Evolutionary conservation across 2,797 vertebrate species (phyloP).

Genomic region (Gephyroberyx darwinii): DNA sequence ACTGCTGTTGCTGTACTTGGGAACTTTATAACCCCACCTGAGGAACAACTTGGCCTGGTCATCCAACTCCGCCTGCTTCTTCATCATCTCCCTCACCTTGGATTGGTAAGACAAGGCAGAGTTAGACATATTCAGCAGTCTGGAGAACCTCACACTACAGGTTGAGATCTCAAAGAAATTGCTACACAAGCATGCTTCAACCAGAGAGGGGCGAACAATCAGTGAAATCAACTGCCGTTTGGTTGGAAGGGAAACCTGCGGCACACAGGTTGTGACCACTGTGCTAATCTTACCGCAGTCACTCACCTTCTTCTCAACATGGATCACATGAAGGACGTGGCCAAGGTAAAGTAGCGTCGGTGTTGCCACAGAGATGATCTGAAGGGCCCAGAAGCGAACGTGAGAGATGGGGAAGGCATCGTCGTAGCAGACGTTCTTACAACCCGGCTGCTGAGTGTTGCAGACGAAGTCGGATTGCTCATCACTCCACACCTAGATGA

Average conservation of each 20-base stretch:
- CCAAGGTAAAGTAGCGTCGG: conserved; percentile 82
- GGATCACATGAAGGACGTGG: conserved; percentile 85
- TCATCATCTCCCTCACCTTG: conserved; percentile 83
- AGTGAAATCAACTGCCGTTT: no score
- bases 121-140: not conserved
- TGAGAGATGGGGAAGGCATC: conserved; percentile 95
- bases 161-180: no score
- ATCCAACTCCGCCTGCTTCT: conserved; percentile 76
- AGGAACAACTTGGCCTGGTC: conserved; percentile 78
- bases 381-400: conserved; percentile 93
- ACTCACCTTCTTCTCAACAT: conserved; percentile 86
- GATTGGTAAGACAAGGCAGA: conserved; percentile 9
- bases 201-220: no score
- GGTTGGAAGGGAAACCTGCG: no score
- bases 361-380: conserved; percentile 89
- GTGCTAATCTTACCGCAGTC: not conserved
- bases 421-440: conserved; percentile 95
- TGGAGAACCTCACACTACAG: not conserved
- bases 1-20: conserved; percentile 81
- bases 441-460: conserved; percentile 94
- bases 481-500: conserved; percentile 88
- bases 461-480: conserved; percentile 95
- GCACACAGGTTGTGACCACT: not conserved
- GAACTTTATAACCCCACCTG: conserved; percentile 84
- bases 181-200: not conserved